Evolutionary conservation across 2,888 invertebrate species (phyloP), one percentile per base, ranked within the genome.

Genomic region (Parnassius glacialis): DNA sequence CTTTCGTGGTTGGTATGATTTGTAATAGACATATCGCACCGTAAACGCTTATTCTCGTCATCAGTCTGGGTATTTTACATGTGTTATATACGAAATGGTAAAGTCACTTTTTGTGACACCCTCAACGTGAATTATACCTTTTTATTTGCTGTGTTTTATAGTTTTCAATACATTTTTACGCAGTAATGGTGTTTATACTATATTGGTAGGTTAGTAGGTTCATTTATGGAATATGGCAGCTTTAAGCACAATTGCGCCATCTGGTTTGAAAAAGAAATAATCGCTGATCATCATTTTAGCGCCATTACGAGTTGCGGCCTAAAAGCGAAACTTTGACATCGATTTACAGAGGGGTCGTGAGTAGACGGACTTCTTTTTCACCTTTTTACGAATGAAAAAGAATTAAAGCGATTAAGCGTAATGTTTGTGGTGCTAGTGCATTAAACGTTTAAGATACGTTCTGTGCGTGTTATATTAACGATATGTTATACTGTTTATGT

Each of bases 341-440:
- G 90, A 90, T 91, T 81, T 84, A 75, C 79, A 80, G 80, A 69
- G 7, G 34, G 83, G 87, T 83, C 77, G 84, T 81, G 85, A 82
- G 81, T 77, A 75, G 80, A 76, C 75, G 77, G 77, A 54, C 74
- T 74, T 74, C 75, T 72, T 78, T 48, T 48, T 48, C 13, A 34
- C 45, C n/a, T 45, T 83, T 83, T 83, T 79, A 79, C 84, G 84
- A 85, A 82, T 84, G 83, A 87, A 87, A 76, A 82, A 80, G 73
- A 83, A 85, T 79, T 81, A 82, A 77, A 80, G 81, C 82, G 75
- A 79, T 78, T 73, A 71, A 76, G 80, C 84, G 87, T 83, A 74
- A 90, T 90, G 89, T 83, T 78, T 81, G 83, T 83, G 83, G 89
- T 90, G 89, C 84, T 87, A 85, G 90, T 90, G 90, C 82, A 77